Evolutionary conservation across 1,140 invertebrate species (phyloP), one percentile per base, ranked within the genome.

Genomic region (Psix sp.): DNA sequence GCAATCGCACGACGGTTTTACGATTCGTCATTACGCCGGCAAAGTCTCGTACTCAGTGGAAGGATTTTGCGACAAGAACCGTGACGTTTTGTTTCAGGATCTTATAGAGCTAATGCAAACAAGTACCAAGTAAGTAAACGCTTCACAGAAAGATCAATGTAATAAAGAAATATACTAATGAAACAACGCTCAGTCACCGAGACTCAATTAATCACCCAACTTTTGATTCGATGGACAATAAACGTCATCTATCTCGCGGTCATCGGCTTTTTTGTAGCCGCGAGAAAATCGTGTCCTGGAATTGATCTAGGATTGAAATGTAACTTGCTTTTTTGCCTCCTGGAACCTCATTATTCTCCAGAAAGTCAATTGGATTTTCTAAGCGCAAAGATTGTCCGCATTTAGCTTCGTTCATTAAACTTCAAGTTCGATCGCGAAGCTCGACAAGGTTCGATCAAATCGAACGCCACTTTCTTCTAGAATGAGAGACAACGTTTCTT

Each of bases 41-140:
- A 89, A 90, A 68, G 93, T 94, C 3, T 87, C 86, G 11, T 94
- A 94, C 79, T 88, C 90, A 59, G 89, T 92, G 16, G 89, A 91
- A 16, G 91, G 91, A n/a, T 94, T 94, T 80, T 93, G 92, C 84
- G 93, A 94, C 74, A 90, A 91, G 76, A 94, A 94, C 82, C 88
- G 92, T 45, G 93, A 95, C 78, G 91, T 93, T 17, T 86, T 95
- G 5, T 93, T 93, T 79, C 83, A 87, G 17, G 93, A 94, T 81
- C 88, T 94, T 14, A 90, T 94, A 73, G 89, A 91, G 74, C 82
- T 94, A 3, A 94, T 94, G 92, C 91, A 93, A 75, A 88, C 86
- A 1, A 93, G 92, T 80, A 82, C 82, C n/a, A 92, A 90, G 92
- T 93, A 82, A 88, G 88, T 88, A 39, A 35, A 17, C 2, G 40